A percentile compares a stretch with the other conserved stretches of the same genome.
phyloP scores from a whole-genome alignment of 2,888 invertebrate species.

The Aplocera efformata region DNA sequence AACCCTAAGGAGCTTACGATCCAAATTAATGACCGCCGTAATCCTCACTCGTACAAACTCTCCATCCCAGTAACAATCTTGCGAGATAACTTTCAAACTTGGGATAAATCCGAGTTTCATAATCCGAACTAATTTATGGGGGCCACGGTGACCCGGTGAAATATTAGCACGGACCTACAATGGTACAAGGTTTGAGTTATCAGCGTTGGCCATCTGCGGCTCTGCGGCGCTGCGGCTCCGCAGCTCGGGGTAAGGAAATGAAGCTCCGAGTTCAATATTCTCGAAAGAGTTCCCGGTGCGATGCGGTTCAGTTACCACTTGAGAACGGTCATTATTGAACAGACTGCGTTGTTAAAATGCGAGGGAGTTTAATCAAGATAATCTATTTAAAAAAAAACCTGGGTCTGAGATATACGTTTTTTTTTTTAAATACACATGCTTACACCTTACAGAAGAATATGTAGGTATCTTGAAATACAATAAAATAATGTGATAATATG shows the following conservation, averaged over 20 bases:
- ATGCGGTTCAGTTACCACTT: constrained; percentile 12
- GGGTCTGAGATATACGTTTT: too few relatives aligned
- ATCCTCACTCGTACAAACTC: constrained; percentile 34
- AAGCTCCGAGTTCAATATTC: constrained; percentile 28
- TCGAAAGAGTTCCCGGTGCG: constrained; percentile 20
- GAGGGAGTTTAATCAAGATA: too few relatives aligned
- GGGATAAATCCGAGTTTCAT: constrained; percentile 34
- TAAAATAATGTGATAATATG: too few relatives aligned
- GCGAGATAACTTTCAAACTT: constrained; percentile 33
- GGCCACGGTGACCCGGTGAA: constrained; percentile 39
- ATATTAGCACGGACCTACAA: constrained; percentile 41
- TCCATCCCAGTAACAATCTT: constrained; percentile 30
- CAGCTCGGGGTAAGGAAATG: constrained; percentile 18
- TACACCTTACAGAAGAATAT: too few relatives aligned
- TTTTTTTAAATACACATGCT: too few relatives aligned
- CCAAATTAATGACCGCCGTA: constrained; percentile 38
- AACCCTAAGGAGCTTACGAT: constrained; percentile 33
- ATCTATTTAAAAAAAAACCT: too few relatives aligned
- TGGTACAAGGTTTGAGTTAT: constrained; percentile 40
- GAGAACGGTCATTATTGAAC: too few relatives aligned
- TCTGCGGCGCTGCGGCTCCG: neutral
- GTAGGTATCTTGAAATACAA: too few relatives aligned
- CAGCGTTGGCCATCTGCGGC: constrained; percentile 34
- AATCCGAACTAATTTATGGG: constrained; percentile 36
- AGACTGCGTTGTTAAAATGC: constrained; percentile 2